Evolutionary conservation across 2,888 invertebrate species (phyloP), one percentile per base, ranked within the genome.

Genomic region (Tachina lurida): DNA sequence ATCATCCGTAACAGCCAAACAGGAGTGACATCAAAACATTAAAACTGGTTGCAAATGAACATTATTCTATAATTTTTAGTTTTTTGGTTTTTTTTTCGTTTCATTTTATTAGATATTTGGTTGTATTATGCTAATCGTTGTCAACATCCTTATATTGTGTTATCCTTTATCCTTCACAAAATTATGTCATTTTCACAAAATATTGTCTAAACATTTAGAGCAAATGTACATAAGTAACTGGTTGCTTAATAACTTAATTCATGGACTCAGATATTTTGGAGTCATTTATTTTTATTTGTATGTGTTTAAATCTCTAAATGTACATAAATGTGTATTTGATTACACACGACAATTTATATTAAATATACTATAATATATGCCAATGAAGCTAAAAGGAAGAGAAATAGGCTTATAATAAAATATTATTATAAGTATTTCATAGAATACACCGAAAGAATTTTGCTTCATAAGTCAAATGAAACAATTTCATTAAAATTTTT

Each of bases 121-220:
- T 49, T 56, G 3, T 47, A 56, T 63, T 47, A 13, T 54, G n/a
- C 77, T 31, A 54, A 78, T 56, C 60, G 45, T 56, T 62, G 12
- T 22, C 62, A 56, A 41, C 19, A 78, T 74, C 52, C 52, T 67
- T 58, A 71, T 63, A 43, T 60, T 77, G 49, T 71, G 77, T 41
- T 58, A 83, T 67, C 83, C 67, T 83, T 83, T 80, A 84, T 79
- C 70, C 75, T 75, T 76, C 49, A 84, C 31, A 67, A 71, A 76
- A 68, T 80, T 60, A 67, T 80, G 80, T 73, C 60, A 80, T 76
- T 70, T 80, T 54, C 67, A 47, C 15, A 74, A 84, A 54, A 84
- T 73, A 41, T 73, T 84, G 60, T 76, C 67, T 43, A 76, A 80
- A 76, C 19, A 84, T 79, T 84, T 63, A 58, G 71, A 22, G 1